Evolutionary conservation across 2,797 vertebrate species (phyloP).

Genomic region (Pseudotriccus pelzelni): DNA sequence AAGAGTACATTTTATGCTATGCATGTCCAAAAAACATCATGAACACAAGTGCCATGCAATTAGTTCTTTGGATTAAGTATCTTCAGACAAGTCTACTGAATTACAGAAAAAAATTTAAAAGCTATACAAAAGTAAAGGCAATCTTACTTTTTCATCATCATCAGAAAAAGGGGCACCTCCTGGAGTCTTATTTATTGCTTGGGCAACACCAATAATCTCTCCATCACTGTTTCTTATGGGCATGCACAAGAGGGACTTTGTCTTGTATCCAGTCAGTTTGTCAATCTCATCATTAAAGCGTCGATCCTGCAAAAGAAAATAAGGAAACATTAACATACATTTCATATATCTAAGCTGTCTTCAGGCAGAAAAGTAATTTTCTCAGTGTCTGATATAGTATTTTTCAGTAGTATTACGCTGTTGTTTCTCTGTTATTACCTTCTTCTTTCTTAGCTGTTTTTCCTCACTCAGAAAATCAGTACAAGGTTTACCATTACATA

Average conservation of each 20-base stretch:
- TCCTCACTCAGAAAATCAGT: neutral
- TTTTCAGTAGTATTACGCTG: neutral
- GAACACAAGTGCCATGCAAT: neutral
- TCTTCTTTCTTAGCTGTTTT: neutral
- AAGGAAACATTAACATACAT: neutral
- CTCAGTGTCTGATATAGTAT: neutral
- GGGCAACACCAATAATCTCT: constrained; percentile 94
- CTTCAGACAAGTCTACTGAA: neutral
- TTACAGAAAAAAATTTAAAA: neutral
- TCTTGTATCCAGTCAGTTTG: constrained; percentile 98
- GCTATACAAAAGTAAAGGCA: neutral
- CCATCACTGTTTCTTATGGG: constrained; percentile 95
- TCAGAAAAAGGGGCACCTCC: constrained; percentile 91
- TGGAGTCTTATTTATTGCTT: constrained; percentile 96
- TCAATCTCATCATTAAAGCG: constrained; percentile 99
- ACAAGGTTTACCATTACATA: neutral
- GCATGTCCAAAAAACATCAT: neutral
- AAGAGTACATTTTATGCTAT: neutral
- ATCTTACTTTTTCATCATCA: constrained; percentile 92
- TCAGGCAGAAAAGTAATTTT: neutral
- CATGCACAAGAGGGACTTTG: constrained; percentile 96
- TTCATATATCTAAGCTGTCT: neutral
- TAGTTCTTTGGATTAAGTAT: neutral
- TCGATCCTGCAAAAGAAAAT: constrained; percentile 84
- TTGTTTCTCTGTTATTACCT: neutral